Base-by-base conservation (phyloP, 1,140 invertebrate species). In the Trachymyrmex cornetzi region DNA sequence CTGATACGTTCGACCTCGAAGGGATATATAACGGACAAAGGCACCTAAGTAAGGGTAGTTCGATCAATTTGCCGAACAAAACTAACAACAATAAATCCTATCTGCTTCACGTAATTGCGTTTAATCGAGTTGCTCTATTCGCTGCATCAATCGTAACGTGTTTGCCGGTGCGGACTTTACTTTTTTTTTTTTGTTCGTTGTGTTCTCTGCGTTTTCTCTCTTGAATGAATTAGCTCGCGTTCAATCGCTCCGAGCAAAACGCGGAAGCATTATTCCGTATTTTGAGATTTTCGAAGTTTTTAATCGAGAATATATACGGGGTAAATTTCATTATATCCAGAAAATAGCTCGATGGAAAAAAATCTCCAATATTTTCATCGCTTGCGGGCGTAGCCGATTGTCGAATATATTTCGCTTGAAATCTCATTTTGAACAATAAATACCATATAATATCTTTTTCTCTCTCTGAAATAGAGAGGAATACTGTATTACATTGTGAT, bases 81-180 rank as follows among this genome's bases (percentile, higher is more conserved):
- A 88, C 86, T 71, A 88, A 89, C 55, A 90, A 50, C 85, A 87
- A 91, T 84, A 89, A 86, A 67, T 59, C 59, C 59, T 89, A 84
- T 91, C 87, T 81, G 75, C 79, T 84, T 34, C 50, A 53, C 72
- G 88, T 92, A 94, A 94, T 94, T 94, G 93, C 71, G 80, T 89
- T 93, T 93, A 94, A 94, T 94, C 91, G 85, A 90, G 90, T 93
- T 93, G 90, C 93, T 94, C 93, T 89, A 90, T 92, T 91, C 87
- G 80, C 84, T 90, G 67, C 85, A 89, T 79, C 91, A 93, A 94
- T 93, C 89, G 87, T 91, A 87, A 79, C 61, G 71, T 48, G 69
- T 64, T 63, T 66, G 57, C 61, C 50, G 69, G 12, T 59, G 12
- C 34, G 55, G 12, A 53, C 44, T 19, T 57, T 55, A 38, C 81